Conservation (phyloP, 2,797 vertebrate genomes). For the Cirrhinus mrigala region DNA sequence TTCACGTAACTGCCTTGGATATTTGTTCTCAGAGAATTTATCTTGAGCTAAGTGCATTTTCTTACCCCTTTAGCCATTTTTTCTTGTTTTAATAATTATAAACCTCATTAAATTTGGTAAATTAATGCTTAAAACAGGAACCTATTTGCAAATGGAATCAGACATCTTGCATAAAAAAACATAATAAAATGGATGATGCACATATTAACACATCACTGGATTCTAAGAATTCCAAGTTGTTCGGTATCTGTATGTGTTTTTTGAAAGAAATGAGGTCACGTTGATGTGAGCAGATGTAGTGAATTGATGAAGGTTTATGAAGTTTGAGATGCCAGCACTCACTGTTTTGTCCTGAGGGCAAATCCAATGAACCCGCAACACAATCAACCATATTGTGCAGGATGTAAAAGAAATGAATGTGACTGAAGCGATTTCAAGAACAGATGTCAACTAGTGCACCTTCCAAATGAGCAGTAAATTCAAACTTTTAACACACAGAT, state of each 20-base stretch:
- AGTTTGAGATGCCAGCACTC: conserved; percentile 26
- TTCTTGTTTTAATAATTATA: conserved; percentile 11
- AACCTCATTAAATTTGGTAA: not conserved
- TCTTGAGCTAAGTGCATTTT: not conserved
- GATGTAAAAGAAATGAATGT: conserved; percentile 19
- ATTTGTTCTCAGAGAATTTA: not conserved
- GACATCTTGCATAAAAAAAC: not conserved
- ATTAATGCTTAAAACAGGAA: conserved; percentile 9
- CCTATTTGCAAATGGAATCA: conserved; percentile 9
- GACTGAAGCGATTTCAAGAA: conserved; percentile 23
- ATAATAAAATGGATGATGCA: conserved; percentile 4
- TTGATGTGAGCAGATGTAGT: conserved; percentile 37
- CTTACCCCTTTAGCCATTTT: not conserved
- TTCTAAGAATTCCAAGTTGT: not conserved
- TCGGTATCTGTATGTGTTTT: conserved; percentile 10
- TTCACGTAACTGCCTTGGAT: not conserved
- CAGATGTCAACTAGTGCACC: conserved; percentile 10
- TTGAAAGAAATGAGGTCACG: conserved; percentile 29
- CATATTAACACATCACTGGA: not conserved
- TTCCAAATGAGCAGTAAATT: conserved; percentile 4
- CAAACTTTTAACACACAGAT: not conserved
- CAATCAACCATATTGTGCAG: conserved; percentile 19
- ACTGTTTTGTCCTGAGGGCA: conserved; percentile 33
- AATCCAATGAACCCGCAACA: conserved; percentile 39
- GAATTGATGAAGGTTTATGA: conserved; percentile 43